phyloP scores from a whole-genome alignment of 2,888 invertebrate species.

The Hypselothyrea guttata region DNA sequence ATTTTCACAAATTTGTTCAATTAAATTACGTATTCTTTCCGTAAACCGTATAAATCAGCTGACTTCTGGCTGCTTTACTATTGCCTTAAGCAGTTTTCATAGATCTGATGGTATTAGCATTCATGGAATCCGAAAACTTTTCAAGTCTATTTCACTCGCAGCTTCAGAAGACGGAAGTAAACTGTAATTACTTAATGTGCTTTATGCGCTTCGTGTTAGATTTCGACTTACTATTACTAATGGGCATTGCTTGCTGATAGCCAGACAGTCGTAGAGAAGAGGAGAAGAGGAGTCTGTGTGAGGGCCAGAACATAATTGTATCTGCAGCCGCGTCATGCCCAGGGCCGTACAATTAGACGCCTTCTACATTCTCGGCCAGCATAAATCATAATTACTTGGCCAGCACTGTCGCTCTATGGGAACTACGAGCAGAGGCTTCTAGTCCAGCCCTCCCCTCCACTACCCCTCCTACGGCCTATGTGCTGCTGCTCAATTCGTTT shows the following conservation, averaged over 20 bases:
- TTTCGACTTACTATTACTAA: slow-evolving; percentile 51
- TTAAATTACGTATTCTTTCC: too few relatives aligned
- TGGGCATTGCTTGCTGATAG: slow-evolving; percentile 28
- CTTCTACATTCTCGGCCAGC: slow-evolving; percentile 58
- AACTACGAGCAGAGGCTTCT: background rate
- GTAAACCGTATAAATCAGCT: too few relatives aligned
- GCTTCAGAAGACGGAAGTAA: slow-evolving; percentile 31
- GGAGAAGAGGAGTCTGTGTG: slow-evolving; percentile 9
- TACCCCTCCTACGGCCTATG: background rate
- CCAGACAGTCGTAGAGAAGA: background rate
- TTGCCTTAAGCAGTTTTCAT: too few relatives aligned
- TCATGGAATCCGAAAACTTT: slow-evolving; percentile 42
- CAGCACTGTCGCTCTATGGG: slow-evolving; percentile 17
- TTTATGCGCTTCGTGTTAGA: slow-evolving; percentile 59
- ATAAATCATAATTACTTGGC: slow-evolving; percentile 68
- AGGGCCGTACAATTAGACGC: slow-evolving; percentile 61
- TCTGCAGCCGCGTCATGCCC: slow-evolving; percentile 32
- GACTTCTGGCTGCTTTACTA: too few relatives aligned
- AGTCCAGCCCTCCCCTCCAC: background rate
- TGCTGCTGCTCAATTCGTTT: slow-evolving; percentile 13
- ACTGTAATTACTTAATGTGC: slow-evolving; percentile 66
- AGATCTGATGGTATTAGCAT: slow-evolving; percentile 36
- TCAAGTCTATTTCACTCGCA: slow-evolving; percentile 15
- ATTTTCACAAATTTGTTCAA: background rate
- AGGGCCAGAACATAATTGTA: slow-evolving; percentile 51